Evolutionary conservation across 2,888 invertebrate species (phyloP).

Genomic region (Leptopterna dolabrata): DNA sequence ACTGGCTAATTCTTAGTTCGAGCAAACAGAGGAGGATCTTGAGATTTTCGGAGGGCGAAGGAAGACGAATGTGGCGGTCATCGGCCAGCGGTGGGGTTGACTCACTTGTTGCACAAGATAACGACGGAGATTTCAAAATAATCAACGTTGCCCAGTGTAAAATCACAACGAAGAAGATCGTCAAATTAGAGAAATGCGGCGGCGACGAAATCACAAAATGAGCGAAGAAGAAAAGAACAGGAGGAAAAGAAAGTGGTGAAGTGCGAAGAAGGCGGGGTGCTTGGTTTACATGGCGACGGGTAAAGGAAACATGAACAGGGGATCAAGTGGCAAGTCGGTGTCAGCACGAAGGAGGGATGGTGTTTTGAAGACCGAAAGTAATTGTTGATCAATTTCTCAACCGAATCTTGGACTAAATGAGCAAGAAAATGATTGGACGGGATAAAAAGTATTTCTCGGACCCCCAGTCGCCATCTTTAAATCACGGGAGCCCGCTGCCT

Average conservation of each 20-base stretch:
- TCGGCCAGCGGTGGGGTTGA: not conserved
- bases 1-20: too few species aligned
- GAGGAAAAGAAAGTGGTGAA: not conserved
- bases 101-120: not conserved
- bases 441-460: not conserved
- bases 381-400: too few species aligned
- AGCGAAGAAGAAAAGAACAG: too few species aligned
- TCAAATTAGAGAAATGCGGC: too few species aligned
- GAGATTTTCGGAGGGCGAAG: not conserved
- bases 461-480: conserved; percentile 60
- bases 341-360: not conserved
- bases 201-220: too few species aligned
- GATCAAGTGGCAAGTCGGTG: conserved; percentile 39
- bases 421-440: not conserved
- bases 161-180: too few species aligned
- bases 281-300: conserved; percentile 35
- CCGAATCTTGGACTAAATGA: not conserved
- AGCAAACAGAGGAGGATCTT: too few species aligned
- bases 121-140: not conserved
- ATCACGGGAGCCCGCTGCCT: conserved; percentile 57
- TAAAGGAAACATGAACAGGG: conserved; percentile 42
- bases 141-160: not conserved
- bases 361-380: not conserved
- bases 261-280: conserved; percentile 27
- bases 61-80: not conserved